phyloP scores from a whole-genome alignment of 2,113 vertebrate genomes.

The Emydura subglobosa region DNA sequence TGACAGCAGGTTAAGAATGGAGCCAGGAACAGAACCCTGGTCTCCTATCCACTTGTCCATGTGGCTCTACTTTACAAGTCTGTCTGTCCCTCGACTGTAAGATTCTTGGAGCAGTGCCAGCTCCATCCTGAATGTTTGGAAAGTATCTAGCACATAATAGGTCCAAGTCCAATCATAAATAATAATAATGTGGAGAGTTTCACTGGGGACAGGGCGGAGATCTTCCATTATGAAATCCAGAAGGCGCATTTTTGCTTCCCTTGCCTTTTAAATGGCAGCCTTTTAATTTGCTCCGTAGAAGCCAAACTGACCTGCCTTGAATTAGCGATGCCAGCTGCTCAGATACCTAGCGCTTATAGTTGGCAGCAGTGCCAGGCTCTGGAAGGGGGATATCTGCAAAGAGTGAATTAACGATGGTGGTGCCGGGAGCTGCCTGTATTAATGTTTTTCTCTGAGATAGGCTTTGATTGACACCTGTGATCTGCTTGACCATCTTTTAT shows the following conservation, averaged over 20 bases:
- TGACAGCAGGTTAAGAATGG: rapidly evolving
- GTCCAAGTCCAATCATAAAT: constrained; percentile 10
- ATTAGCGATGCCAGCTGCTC: constrained; percentile 29
- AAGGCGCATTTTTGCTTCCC: not conserved
- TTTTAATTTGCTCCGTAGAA: constrained; percentile 7
- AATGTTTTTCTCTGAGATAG: constrained; percentile 48
- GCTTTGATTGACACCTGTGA: constrained; percentile 63
- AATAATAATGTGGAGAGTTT: not conserved
- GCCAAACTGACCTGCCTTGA: constrained; percentile 9
- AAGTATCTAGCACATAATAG: not conserved
- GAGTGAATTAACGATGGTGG: constrained; percentile 35
- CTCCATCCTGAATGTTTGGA: not conserved
- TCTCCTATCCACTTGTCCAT: constrained; percentile 20
- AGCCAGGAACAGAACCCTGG: not conserved
- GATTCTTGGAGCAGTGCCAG: constrained; percentile 54
- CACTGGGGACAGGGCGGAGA: not conserved
- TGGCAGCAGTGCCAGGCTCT: constrained; percentile 40
- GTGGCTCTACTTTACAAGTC: not conserved
- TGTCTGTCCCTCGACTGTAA: constrained; percentile 32
- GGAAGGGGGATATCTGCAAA: constrained; percentile 31
- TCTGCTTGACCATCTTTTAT: constrained; percentile 60
- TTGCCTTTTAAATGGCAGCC: not conserved
- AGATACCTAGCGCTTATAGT: not conserved
- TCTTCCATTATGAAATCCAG: not conserved
- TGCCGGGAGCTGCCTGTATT: constrained; percentile 42